Evolutionary conservation across 2,797 vertebrate species (phyloP).

Genomic region (Hyperoplus lanceolatus): DNA sequence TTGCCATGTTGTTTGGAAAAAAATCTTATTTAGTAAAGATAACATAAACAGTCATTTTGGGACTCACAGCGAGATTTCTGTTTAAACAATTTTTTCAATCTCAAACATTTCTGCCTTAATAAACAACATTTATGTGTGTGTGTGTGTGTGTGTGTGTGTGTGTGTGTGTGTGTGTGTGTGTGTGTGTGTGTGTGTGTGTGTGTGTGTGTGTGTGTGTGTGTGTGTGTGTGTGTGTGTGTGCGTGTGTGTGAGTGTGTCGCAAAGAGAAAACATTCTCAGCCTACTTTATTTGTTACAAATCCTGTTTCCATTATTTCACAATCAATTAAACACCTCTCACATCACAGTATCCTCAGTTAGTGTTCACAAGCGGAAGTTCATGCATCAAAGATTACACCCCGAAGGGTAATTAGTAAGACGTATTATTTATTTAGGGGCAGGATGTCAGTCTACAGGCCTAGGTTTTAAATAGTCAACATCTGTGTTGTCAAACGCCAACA

Average conservation of each 20-base stretch:
- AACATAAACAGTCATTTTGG: constrained; percentile 48
- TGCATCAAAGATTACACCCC: constrained; percentile 29
- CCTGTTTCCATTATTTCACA: constrained; percentile 37
- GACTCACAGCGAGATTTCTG: constrained; percentile 52
- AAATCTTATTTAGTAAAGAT: constrained; percentile 51
- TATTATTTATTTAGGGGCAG: constrained; percentile 35
- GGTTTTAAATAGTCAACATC: constrained; percentile 28
- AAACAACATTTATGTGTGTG: constrained; percentile 31
- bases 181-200: neutral
- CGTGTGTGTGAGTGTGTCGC: neutral
- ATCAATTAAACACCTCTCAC: constrained; percentile 15
- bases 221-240: neutral
- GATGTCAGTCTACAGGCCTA: constrained; percentile 13
- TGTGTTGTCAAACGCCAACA: constrained; percentile 14
- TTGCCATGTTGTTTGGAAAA: constrained; percentile 63
- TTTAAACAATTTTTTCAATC: constrained; percentile 27
- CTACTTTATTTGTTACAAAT: constrained; percentile 11
- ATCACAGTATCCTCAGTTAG: neutral
- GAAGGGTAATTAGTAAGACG: constrained; percentile 7
- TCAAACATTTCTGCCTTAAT: constrained; percentile 30
- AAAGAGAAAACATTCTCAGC: neutral
- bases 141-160: constrained; percentile 1
- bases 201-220: too few relatives aligned
- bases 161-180: neutral
- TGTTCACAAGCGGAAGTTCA: neutral